phyloP scores from a whole-genome alignment of 2,888 invertebrate species.

The Noctuana brunneofusca region DNA sequence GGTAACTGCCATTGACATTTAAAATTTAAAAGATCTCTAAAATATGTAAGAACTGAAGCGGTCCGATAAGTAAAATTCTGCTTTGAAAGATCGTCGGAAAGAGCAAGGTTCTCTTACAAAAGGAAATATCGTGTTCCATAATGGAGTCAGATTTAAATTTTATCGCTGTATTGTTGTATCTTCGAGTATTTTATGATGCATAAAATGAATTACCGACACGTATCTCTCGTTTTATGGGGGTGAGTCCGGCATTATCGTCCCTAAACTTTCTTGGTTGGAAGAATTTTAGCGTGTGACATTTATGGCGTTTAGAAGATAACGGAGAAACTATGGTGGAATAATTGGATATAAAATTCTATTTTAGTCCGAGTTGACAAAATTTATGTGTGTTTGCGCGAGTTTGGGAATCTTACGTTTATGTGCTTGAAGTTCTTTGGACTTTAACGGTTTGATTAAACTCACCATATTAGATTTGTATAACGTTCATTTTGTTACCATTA shows the following conservation, averaged over 20 bases:
- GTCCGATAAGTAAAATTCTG: slow-evolving; percentile 28
- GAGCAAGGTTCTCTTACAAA: slow-evolving; percentile 27
- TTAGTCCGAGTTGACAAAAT: slow-evolving; percentile 4
- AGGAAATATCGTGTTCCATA: slow-evolving; percentile 27
- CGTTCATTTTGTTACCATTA: no score
- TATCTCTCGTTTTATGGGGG: slow-evolving; percentile 45
- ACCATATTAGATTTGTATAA: no score
- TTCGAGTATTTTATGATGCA: slow-evolving; percentile 57
- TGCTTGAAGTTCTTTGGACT: neutral
- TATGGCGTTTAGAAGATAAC: slow-evolving; percentile 28
- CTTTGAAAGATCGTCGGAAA: slow-evolving; percentile 27
- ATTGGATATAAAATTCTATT: slow-evolving; percentile 27
- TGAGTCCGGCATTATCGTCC: slow-evolving; percentile 45
- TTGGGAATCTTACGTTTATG: neutral
- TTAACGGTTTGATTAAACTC: neutral
- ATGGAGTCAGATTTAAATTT: slow-evolving; percentile 40
- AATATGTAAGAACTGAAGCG: slow-evolving; percentile 25
- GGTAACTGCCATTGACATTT: slow-evolving; percentile 9
- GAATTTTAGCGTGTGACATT: slow-evolving; percentile 33
- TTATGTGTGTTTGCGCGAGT: slow-evolving; percentile 6
- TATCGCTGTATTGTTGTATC: slow-evolving; percentile 44
- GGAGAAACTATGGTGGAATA: slow-evolving; percentile 26
- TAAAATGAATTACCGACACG: slow-evolving; percentile 59
- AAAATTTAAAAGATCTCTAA: slow-evolving; percentile 22
- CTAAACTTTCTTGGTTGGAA: slow-evolving; percentile 31